These are phyloP conservation scores for Cepaea hortensis DNA, from an alignment of 2,888 invertebrate genomes.

Conservation along the genomic window DNA sequence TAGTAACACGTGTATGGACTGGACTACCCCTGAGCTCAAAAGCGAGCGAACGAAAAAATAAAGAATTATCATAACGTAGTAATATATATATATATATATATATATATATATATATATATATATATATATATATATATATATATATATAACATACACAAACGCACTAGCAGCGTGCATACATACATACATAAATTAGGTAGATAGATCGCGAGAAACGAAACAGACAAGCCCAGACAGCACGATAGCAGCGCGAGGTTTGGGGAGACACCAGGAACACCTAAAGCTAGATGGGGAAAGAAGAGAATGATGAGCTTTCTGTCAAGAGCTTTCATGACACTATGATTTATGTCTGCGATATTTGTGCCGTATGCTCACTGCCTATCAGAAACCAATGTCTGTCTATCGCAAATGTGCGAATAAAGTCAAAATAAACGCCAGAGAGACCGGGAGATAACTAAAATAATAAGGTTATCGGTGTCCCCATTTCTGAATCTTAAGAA, in stretches of 20 bases:
- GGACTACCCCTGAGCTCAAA: no score
- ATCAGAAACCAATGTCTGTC: not conserved
- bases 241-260: not conserved
- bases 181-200: no score
- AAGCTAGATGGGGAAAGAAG: no score
- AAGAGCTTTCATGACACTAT: conserved; percentile 1
- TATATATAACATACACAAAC: no score
- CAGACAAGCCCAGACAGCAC: not conserved
- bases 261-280: not conserved
- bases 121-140: not conserved
- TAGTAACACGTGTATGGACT: no score
- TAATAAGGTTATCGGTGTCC: conserved; percentile 29
- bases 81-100: no score
- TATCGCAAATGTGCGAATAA: conserved; percentile 14
- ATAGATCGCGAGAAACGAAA: no score
- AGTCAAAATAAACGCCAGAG: conserved; percentile 19
- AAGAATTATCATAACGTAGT: no score
- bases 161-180: no score
- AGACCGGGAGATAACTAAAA: conserved; percentile 18
- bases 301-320: not conserved
- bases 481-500: not conserved
- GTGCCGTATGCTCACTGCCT: not conserved
- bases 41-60: no score
- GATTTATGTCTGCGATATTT: conserved; percentile 13
- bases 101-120: not conserved